A percentile compares a stretch with the other conserved stretches of the same genome.
phyloP scores from a whole-genome alignment of 2,113 vertebrate species.

The Vimba vimba region DNA sequence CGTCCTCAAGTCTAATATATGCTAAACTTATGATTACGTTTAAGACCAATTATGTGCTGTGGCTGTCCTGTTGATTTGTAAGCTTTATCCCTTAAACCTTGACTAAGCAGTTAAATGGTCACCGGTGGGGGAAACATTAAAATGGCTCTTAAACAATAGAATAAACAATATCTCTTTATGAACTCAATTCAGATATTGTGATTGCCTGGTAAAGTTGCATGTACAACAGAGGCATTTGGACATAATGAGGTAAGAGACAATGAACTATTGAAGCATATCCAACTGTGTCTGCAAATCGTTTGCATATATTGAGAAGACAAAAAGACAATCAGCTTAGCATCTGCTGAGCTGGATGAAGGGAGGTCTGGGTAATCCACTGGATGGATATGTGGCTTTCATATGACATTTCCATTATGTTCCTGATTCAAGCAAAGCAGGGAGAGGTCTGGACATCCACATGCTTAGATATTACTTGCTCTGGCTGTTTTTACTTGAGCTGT shows the following conservation, averaged over 20 bases:
- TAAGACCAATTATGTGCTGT: background rate
- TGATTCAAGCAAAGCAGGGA: constrained; percentile 2
- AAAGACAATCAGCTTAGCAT: constrained; percentile 55
- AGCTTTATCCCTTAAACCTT: constrained; percentile 39
- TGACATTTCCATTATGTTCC: constrained; percentile 77
- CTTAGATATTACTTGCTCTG: constrained; percentile 58
- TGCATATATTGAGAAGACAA: constrained; percentile 38
- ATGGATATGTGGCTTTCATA: constrained; percentile 72
- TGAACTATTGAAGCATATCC: background rate
- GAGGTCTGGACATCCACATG: constrained; percentile 56
- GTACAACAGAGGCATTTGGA: background rate
- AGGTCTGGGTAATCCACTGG: constrained; percentile 73
- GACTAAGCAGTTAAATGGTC: background rate
- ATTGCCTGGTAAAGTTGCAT: constrained; percentile 9
- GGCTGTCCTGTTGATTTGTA: constrained; percentile 1
- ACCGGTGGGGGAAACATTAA: background rate
- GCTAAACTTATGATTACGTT: background rate
- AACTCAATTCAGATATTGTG: background rate
- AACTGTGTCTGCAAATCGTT: constrained; percentile 11
- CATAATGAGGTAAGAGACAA: background rate
- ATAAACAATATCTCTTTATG: background rate
- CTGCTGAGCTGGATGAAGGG: constrained; percentile 62
- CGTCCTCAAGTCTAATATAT: background rate
- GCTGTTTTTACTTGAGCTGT: constrained; percentile 69
- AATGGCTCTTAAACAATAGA: background rate